Percentiles rank a stretch among this genome's conserved stretches.
Evolutionary conservation across 2,797 vertebrate genomes (phyloP).

Genomic region (Chrysocyon brachyurus): DNA sequence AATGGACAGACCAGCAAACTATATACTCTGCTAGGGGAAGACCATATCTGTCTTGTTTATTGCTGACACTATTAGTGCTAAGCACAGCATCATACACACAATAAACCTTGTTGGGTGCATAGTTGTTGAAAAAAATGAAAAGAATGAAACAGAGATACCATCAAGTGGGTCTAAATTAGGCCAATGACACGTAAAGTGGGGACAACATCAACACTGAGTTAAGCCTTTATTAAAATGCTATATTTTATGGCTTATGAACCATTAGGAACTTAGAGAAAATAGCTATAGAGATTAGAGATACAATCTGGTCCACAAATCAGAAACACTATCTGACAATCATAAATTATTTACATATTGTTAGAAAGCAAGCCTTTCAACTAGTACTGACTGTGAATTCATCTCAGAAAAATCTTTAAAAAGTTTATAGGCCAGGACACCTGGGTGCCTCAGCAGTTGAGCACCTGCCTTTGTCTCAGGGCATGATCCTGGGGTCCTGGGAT

Average conservation of each 20-base stretch:
- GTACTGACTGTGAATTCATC: neutral
- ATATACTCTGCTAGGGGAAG: neutral
- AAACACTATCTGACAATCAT: neutral
- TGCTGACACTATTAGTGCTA: neutral
- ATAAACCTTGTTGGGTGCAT: neutral
- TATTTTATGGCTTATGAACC: neutral
- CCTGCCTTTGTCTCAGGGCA: neutral
- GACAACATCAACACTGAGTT: neutral
- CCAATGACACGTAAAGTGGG: neutral
- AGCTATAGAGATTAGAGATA: neutral
- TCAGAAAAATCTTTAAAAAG: constrained; percentile 20
- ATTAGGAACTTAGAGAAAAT: constrained; percentile 4
- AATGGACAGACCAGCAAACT: neutral
- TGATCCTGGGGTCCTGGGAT: neutral
- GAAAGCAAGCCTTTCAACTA: constrained; percentile 9
- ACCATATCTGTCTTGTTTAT: neutral
- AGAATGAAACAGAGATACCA: neutral
- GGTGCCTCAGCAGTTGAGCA: neutral
- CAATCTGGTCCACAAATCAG: neutral
- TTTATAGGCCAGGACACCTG: no score
- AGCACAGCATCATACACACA: neutral
- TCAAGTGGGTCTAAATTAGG: neutral
- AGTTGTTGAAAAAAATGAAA: constrained; percentile 7
- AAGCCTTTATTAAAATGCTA: constrained; percentile 3
- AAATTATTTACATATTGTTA: neutral